Percentiles rank a stretch among this genome's conserved stretches.
These are phyloP conservation scores for Penaeus indicus DNA, from an alignment of 1,140 invertebrate genomes.

Conservation along the genomic window DNA sequence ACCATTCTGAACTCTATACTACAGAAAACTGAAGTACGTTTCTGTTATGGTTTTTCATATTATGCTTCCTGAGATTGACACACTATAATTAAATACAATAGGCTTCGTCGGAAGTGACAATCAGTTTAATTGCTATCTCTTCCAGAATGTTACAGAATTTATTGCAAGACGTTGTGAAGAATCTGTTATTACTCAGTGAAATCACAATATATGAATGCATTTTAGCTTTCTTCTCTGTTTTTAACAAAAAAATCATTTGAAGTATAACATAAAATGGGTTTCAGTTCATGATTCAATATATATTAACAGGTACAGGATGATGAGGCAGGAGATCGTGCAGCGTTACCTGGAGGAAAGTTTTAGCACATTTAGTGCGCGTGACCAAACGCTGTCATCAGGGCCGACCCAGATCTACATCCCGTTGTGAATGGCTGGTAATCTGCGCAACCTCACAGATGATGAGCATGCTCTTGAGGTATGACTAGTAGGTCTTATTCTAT, in stretches of 20 bases:
- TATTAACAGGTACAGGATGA: slow-evolving; percentile 69
- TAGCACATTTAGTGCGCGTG: slow-evolving; percentile 68
- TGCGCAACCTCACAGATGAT: slow-evolving; percentile 75
- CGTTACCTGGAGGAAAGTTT: slow-evolving; percentile 71
- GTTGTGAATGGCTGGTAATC: slow-evolving; percentile 75
- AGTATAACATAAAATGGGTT: slow-evolving; percentile 28
- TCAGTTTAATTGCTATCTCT: background rate
- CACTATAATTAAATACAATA: background rate
- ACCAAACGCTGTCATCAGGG: slow-evolving; percentile 66
- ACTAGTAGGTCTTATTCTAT: background rate
- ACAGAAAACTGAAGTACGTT: slow-evolving; percentile 73
- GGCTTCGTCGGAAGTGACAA: background rate
- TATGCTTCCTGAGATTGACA: background rate
- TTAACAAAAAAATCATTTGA: background rate
- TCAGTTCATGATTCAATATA: background rate
- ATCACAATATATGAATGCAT: no score
- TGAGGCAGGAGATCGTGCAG: slow-evolving; percentile 70
- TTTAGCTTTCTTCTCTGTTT: background rate
- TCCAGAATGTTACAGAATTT: background rate
- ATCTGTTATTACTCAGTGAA: no score
- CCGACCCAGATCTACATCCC: slow-evolving; percentile 69
- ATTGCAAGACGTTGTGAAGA: background rate
- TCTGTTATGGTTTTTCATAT: slow-evolving; percentile 34
- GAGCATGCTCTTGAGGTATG: slow-evolving; percentile 76
- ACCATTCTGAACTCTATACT: slow-evolving; percentile 72